Conservation (phyloP, 2,888 invertebrate genomes). For the Germaria angustata region DNA sequence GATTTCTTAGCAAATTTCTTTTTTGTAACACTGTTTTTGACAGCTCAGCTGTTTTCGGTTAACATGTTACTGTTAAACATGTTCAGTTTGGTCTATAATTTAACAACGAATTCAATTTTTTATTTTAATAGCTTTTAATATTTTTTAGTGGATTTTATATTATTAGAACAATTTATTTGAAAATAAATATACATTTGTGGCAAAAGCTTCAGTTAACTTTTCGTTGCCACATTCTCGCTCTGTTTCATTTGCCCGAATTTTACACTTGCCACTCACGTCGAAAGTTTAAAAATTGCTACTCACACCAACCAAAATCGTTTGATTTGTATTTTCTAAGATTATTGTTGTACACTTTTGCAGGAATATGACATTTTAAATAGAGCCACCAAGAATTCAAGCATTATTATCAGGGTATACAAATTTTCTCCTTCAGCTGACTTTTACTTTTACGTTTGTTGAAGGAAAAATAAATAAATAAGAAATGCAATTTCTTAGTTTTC, state of each 20-base stretch:
- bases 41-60: too few species aligned
- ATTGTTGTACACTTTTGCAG: not conserved
- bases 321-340: not conserved
- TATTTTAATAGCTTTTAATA: slow-evolving; percentile 18
- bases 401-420: slow-evolving; percentile 40
- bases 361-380: too few species aligned
- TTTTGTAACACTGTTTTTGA: too few species aligned
- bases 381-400: not conserved
- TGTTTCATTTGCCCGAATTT: not conserved
- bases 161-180: not conserved
- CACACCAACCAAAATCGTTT: not conserved
- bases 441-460: slow-evolving; percentile 40
- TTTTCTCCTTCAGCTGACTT: slow-evolving; percentile 57
- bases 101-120: too few species aligned
- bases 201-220: slow-evolving; percentile 12
- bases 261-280: not conserved
- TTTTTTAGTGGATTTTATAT: not conserved
- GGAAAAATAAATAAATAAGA: not conserved
- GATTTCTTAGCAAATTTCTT: too few species aligned
- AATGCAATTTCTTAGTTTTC: slow-evolving; percentile 22
- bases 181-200: slow-evolving; percentile 43
- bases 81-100: too few species aligned
- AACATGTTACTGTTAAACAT: too few species aligned
- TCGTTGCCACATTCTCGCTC: not conserved
- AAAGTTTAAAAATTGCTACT: not conserved